phyloP scores from a whole-genome alignment of 2,888 invertebrate genomes.

The Craniophora ligustri region DNA sequence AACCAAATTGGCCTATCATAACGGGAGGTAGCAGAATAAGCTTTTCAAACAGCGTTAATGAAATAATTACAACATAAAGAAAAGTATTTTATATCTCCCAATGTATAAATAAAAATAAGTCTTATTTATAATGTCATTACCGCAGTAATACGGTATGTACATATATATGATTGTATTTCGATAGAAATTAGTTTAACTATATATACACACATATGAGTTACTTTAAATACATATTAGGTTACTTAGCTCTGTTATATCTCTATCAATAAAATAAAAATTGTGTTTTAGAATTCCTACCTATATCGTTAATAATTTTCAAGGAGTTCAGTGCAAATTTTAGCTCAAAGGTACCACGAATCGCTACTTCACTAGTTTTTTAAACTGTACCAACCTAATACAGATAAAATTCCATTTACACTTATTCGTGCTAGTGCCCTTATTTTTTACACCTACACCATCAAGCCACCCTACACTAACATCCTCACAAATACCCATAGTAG shows the following conservation, averaged over 20 bases:
- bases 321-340: neutral
- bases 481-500: conserved; percentile 47
- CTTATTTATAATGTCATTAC: too few species aligned
- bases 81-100: too few species aligned
- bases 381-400: conserved; percentile 47
- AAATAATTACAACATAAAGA: conserved; percentile 21
- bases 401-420: conserved; percentile 52
- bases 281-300: conserved; percentile 31
- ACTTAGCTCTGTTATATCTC: conserved; percentile 19
- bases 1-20: conserved; percentile 42
- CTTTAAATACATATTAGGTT: too few species aligned
- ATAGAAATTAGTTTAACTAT: too few species aligned
- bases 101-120: too few species aligned
- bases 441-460: conserved; percentile 54
- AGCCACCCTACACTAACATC: conserved; percentile 46
- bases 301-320: neutral
- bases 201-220: too few species aligned
- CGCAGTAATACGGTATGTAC: too few species aligned
- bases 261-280: neutral
- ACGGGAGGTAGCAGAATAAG: conserved; percentile 30
- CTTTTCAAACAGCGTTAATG: conserved; percentile 28
- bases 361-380: conserved; percentile 53
- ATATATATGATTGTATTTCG: too few species aligned
- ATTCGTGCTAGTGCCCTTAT: conserved; percentile 50
- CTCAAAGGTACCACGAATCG: conserved; percentile 53